Conservation (phyloP, 2,113 vertebrate species). For the Steatornis caripensis region DNA sequence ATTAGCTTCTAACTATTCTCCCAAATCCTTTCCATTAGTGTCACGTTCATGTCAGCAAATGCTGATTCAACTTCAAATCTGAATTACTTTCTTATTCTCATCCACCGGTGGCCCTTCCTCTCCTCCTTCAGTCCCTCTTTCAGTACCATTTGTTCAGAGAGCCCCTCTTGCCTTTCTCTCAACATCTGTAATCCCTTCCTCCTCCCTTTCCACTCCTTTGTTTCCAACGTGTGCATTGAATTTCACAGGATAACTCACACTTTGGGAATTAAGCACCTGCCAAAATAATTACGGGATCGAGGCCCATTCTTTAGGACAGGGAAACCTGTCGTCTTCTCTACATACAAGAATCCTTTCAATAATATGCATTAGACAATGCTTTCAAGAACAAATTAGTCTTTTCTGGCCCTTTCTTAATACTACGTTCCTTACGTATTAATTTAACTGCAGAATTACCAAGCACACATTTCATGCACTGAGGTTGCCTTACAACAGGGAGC, state of each 20-base stretch:
- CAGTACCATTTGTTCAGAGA: background rate
- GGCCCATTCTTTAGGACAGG: constrained; percentile 17
- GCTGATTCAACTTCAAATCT: constrained; percentile 49
- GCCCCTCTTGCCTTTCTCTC: constrained; percentile 29
- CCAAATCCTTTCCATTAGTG: constrained; percentile 47
- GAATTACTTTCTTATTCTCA: constrained; percentile 28
- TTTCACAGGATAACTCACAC: constrained; percentile 42
- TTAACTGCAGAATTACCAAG: background rate
- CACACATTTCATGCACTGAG: background rate
- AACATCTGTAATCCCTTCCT: constrained; percentile 45
- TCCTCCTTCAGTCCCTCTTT: constrained; percentile 15
- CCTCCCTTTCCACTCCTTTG: constrained; percentile 34
- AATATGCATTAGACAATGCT: background rate
- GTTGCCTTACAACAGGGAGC: background rate
- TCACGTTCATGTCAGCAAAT: constrained; percentile 31
- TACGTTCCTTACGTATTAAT: background rate
- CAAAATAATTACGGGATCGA: constrained; percentile 54
- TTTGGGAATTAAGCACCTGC: constrained; percentile 61
- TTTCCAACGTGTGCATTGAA: constrained; percentile 17
- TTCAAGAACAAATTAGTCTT: constrained; percentile 33
- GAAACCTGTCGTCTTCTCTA: constrained; percentile 7
- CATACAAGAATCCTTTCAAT: background rate
- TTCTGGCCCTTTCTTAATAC: background rate
- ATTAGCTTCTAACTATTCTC: constrained; percentile 12
- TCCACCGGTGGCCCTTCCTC: background rate